phyloP scores from a whole-genome alignment of 2,797 vertebrate species.

The Eurystomus glaucurus region DNA sequence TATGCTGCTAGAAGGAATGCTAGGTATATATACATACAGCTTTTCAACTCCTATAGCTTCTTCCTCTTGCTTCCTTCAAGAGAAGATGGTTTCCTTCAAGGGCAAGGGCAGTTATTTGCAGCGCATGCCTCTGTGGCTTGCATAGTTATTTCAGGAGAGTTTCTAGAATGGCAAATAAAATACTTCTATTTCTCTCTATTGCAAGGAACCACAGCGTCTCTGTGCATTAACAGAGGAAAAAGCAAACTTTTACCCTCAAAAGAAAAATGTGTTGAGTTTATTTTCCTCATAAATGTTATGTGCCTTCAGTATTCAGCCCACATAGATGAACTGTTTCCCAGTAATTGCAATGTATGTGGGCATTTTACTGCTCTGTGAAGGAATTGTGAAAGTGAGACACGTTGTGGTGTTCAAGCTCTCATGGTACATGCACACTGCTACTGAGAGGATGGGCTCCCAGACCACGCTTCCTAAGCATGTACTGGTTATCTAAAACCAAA shows the following conservation, averaged over 20 bases:
- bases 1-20: rapidly evolving
- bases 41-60: background rate
- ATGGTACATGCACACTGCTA: background rate
- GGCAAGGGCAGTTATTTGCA: background rate
- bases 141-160: background rate
- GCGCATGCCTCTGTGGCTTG: background rate
- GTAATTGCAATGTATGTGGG: background rate
- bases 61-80: background rate
- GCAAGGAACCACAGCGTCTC: background rate
- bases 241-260: background rate
- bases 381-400: background rate
- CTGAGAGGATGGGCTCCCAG: background rate
- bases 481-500: background rate
- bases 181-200: background rate
- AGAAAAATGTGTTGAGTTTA: background rate
- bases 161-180: background rate
- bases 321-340: background rate
- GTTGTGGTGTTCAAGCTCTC: background rate
- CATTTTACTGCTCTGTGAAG: background rate
- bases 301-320: background rate
- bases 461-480: background rate
- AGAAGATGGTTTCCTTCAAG: background rate
- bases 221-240: background rate
- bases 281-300: background rate
- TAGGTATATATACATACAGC: background rate